Percentiles rank a stretch among this genome's conserved stretches.
Conservation (phyloP, 2,888 invertebrate species). For the Oligia strigilis region DNA sequence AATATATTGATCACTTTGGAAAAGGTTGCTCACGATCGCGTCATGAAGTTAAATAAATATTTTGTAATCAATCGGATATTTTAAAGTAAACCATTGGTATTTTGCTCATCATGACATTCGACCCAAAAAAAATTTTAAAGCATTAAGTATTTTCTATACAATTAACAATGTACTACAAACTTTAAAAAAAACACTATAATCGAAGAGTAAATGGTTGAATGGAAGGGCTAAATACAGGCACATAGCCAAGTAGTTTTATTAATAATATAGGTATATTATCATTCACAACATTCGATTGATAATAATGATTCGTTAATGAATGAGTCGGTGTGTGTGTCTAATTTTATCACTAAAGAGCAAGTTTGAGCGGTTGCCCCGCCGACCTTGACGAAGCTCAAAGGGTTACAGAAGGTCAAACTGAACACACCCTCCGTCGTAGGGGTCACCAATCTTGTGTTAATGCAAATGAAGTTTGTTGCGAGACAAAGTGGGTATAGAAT, state of each 20-base stretch:
- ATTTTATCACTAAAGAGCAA: conserved; percentile 29
- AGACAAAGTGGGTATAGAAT: not conserved
- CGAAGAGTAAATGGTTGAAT: not conserved
- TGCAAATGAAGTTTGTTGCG: not conserved
- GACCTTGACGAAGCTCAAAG: conserved; percentile 49
- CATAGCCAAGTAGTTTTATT: conserved; percentile 9
- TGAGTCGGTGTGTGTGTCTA: conserved; percentile 15
- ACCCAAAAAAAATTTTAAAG: not conserved
- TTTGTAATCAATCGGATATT: conserved; percentile 13
- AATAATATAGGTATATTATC: not conserved
- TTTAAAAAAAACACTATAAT: not conserved
- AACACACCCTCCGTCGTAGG: conserved; percentile 49
- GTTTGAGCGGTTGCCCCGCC: conserved; percentile 6
- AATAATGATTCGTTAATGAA: conserved; percentile 23
- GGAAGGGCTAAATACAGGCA: not conserved
- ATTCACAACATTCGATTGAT: not conserved
- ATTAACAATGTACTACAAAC: not conserved
- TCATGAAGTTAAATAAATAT: not conserved
- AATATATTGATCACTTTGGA: not conserved
- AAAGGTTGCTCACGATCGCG: not conserved
- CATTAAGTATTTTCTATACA: not conserved
- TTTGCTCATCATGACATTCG: not conserved
- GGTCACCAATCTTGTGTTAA: conserved; percentile 12
- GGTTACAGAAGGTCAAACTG: conserved; percentile 52
- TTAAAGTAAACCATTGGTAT: not conserved